Conservation (phyloP, 2,888 invertebrate species). For the Oligia fasciuncula region DNA sequence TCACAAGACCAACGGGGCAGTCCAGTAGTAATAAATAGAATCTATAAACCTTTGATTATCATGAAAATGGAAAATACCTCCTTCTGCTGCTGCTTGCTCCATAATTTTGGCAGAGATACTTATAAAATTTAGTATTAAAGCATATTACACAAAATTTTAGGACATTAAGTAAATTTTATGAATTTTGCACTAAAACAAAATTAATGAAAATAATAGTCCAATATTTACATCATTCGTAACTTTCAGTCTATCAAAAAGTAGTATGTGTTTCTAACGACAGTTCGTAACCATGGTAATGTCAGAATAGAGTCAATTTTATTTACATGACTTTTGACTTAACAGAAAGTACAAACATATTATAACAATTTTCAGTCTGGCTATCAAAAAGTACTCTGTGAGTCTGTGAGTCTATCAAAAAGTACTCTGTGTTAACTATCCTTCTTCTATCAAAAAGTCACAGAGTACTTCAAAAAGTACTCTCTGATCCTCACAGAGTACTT, state of each 20-base stretch:
- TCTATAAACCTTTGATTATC: background rate
- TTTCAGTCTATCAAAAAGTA: no score
- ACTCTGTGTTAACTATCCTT: no score
- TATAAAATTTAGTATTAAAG: slow-evolving; percentile 28
- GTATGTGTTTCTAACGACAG: no score
- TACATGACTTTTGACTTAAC: slow-evolving; percentile 11
- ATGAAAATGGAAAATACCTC: slow-evolving; percentile 24
- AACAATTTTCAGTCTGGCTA: no score
- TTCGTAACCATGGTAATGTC: slow-evolving; percentile 20
- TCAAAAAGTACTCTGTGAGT: no score
- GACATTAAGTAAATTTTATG: background rate
- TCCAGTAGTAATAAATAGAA: background rate
- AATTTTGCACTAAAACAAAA: slow-evolving; percentile 3
- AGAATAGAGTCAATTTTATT: background rate
- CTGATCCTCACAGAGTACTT: no score
- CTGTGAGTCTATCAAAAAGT: no score
- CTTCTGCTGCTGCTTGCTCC: slow-evolving; percentile 1
- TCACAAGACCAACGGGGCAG: background rate
- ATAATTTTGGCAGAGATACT: background rate
- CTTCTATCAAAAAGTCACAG: no score
- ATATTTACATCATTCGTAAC: slow-evolving; percentile 6
- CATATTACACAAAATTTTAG: slow-evolving; percentile 9
- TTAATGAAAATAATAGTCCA: background rate
- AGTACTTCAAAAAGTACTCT: no score
- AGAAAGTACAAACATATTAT: background rate